Evolutionary conservation across 1,140 invertebrate genomes (phyloP), one percentile per base, ranked within the genome.

Genomic region (Platyura marginata): DNA sequence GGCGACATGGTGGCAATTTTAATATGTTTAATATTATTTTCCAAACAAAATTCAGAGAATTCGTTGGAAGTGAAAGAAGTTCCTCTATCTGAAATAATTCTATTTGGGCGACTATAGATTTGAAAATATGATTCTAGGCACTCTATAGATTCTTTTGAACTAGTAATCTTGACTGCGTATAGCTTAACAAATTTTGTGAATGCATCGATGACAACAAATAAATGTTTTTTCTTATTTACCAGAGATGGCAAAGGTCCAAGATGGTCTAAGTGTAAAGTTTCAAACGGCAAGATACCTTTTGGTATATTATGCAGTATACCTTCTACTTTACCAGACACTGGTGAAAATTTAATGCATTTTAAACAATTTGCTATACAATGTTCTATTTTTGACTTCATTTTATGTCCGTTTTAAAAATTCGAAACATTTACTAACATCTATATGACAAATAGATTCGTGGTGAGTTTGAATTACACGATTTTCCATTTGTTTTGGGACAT

Each of bases 121-220:
- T 21, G 22, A 42, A 47, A 46, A 42, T 44, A 44, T 16, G 47
- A 25, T 42, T 44, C 46, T n/a, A 57, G 45, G 10, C 49, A 19
- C 3, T 45, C 44, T 13, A 59, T 50, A 19, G 53, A 46, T 4
- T 53, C 46, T 35, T 48, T 51, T 16, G 48, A 41, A n/a, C 42
- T 45, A 4, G 51, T 48, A 11, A 42, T 39, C 2, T 25, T 35
- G 5, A 43, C 42, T n/a, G 45, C 22, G 37, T 41, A 46, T 13
- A 46, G 39, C 16, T 37, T 46, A 1, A 21, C 22, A 41, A 44
- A 46, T 41, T 44, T 50, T 23, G 45, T 49, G 13, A 57, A 57
- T 34, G 56, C 50, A 43, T 62, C 48, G 35, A 59, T 65, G 0
- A 67, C 41, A 0, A 61, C 59, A 41, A 68, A 62, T 2, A 58